phyloP scores from a whole-genome alignment of 1,140 invertebrate genomes.

The Wasmannia auropunctata region DNA sequence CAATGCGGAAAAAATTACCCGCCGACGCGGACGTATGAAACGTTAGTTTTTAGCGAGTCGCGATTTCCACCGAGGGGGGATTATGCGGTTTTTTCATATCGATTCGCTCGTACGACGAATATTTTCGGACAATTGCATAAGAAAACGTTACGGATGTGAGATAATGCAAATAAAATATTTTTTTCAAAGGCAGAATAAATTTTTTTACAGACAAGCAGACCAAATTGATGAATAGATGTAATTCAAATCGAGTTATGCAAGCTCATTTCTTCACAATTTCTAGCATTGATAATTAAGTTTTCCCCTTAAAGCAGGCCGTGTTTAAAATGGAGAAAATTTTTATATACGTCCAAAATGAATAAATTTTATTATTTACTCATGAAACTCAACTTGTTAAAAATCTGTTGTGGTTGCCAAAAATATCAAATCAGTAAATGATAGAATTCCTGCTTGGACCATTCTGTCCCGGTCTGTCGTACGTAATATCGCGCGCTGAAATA shows the following conservation, averaged over 20 bases:
- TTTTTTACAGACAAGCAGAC: background rate
- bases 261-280: background rate
- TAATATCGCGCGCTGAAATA: too few species aligned
- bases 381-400: background rate
- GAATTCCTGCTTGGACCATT: too few species aligned
- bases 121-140: slow-evolving; percentile 13
- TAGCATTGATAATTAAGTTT: background rate
- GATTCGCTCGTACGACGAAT: background rate
- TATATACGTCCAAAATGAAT: background rate
- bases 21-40: slow-evolving; percentile 7
- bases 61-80: background rate
- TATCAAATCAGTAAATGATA: too few species aligned
- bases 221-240: background rate
- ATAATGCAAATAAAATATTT: background rate
- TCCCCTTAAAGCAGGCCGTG: background rate
- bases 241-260: background rate
- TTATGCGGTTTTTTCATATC: slow-evolving; percentile 24
- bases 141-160: background rate
- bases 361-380: background rate
- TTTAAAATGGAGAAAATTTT: background rate
- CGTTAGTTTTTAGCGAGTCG: slow-evolving; percentile 28
- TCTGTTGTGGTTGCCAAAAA: background rate
- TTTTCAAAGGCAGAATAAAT: background rate
- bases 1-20: slow-evolving; percentile 41
- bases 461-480: too few species aligned